Percentiles rank a stretch among this genome's conserved stretches.
These are phyloP conservation scores for Zaprionus obscuricornis DNA, from an alignment of 2,888 invertebrate species.

Conservation along the genomic window DNA sequence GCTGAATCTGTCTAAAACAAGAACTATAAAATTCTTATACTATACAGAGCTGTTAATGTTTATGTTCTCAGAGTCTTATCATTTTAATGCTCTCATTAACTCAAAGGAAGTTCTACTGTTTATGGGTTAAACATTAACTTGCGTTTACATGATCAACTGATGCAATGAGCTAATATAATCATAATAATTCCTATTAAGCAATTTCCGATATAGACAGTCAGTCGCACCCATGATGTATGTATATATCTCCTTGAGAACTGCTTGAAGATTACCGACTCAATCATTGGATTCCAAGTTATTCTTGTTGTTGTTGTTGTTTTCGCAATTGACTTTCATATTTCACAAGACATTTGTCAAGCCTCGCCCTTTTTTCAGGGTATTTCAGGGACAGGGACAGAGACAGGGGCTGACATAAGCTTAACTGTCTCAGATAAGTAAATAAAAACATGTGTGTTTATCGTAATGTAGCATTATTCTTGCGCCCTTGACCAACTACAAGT, in stretches of 20 bases:
- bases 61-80: no score
- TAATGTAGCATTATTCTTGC: conserved; percentile 10
- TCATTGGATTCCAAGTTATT: conserved; percentile 9
- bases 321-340: conserved; percentile 41
- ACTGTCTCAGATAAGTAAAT: not conserved
- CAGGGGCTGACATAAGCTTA: conserved; percentile 8
- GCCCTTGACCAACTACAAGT: conserved; percentile 52
- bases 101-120: no score
- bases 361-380: conserved; percentile 18
- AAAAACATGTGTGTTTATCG: conserved; percentile 6
- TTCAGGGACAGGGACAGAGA: no score
- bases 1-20: no score
- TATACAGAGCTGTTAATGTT: no score
- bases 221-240: conserved; percentile 38
- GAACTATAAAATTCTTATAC: no score
- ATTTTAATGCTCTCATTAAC: no score
- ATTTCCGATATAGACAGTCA: conserved; percentile 12
- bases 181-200: conserved; percentile 20
- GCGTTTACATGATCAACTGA: no score
- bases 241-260: conserved; percentile 12
- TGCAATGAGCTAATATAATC: conserved; percentile 18
- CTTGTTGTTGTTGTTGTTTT: conserved; percentile 18
- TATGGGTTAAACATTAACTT: no score
- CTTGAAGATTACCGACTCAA: conserved; percentile 11
- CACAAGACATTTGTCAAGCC: conserved; percentile 31